Conservation (phyloP, 2,113 vertebrate genomes). For the Mandrillus leucophaeus region DNA sequence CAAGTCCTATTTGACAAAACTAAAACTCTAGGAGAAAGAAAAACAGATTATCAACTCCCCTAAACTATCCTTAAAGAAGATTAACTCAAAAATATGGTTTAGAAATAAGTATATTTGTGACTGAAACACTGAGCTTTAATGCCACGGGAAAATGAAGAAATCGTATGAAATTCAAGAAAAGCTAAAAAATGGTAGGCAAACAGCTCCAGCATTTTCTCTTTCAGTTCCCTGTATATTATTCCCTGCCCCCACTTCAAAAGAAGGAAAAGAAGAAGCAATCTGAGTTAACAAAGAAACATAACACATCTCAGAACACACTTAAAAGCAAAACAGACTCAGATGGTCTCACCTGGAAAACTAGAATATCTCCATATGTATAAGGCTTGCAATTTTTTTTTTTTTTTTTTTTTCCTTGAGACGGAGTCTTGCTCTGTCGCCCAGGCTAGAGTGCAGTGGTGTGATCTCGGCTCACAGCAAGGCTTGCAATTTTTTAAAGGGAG, state of each 20-base stretch:
- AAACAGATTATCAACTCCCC: slow-evolving; percentile 10
- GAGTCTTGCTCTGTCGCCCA: too few relatives aligned
- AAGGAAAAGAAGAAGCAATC: neutral
- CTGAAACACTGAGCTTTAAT: neutral
- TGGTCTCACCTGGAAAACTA: slow-evolving; percentile 18
- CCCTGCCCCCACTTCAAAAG: neutral
- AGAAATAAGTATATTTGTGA: slow-evolving; percentile 56
- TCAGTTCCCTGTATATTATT: slow-evolving; percentile 5
- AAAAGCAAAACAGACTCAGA: slow-evolving; percentile 1
- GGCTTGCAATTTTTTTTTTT: neutral
- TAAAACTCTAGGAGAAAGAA: neutral
- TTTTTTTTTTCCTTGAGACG: too few relatives aligned
- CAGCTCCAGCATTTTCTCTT: slow-evolving; percentile 47
- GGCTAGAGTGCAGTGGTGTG: too few relatives aligned
- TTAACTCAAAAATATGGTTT: slow-evolving; percentile 51
- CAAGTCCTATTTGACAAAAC: neutral
- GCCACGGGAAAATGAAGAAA: slow-evolving; percentile 44
- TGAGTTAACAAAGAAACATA: neutral
- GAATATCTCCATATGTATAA: neutral
- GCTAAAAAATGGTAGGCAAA: slow-evolving; percentile 8
- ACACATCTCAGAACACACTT: neutral
- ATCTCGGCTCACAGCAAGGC: neutral
- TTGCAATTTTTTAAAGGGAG: neutral
- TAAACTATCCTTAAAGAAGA: neutral
- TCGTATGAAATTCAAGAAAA: slow-evolving; percentile 41